Percentiles rank a stretch among this genome's conserved stretches.
Evolutionary conservation across 1,140 invertebrate species (phyloP).

Genomic region (Lepidurus couesii): DNA sequence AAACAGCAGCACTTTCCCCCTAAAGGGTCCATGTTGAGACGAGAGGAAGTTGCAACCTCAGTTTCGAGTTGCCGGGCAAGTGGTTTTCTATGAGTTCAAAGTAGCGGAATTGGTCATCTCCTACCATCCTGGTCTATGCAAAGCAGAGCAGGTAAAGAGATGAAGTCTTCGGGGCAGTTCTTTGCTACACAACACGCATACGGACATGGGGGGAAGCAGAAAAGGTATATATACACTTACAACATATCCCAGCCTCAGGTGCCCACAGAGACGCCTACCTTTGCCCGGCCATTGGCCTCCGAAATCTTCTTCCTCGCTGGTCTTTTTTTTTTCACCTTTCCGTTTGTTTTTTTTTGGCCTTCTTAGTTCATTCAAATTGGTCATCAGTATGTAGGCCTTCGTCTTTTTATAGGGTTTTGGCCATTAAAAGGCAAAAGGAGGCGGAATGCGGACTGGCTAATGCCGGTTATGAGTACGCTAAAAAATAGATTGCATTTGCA

Average conservation of each 20-base stretch:
- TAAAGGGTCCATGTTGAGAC: background rate
- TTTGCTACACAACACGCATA: constrained; percentile 12
- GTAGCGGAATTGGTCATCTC: constrained; percentile 16
- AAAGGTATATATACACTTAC: constrained; percentile 8
- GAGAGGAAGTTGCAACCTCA: constrained; percentile 19
- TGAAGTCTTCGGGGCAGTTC: constrained; percentile 10
- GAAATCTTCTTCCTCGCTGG: constrained; percentile 15
- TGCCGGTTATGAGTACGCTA: constrained; percentile 2
- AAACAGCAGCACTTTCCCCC: constrained; percentile 7
- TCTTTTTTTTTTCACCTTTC: background rate
- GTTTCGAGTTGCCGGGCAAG: constrained; percentile 17
- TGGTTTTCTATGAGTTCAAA: constrained; percentile 19
- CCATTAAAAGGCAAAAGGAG: background rate
- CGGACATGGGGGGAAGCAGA: constrained; percentile 6
- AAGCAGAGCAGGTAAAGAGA: constrained; percentile 18
- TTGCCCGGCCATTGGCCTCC: constrained; percentile 20
- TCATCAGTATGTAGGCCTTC: background rate
- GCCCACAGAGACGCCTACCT: background rate
- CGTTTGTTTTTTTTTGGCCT: background rate
- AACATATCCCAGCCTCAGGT: constrained; percentile 21
- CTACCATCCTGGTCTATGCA: background rate
- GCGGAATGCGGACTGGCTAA: background rate
- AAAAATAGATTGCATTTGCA: constrained; percentile 12
- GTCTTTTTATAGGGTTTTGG: background rate
- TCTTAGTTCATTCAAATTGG: background rate